Base-by-base conservation (phyloP, 2,113 vertebrate species). In the Physeter macrocephalus region DNA sequence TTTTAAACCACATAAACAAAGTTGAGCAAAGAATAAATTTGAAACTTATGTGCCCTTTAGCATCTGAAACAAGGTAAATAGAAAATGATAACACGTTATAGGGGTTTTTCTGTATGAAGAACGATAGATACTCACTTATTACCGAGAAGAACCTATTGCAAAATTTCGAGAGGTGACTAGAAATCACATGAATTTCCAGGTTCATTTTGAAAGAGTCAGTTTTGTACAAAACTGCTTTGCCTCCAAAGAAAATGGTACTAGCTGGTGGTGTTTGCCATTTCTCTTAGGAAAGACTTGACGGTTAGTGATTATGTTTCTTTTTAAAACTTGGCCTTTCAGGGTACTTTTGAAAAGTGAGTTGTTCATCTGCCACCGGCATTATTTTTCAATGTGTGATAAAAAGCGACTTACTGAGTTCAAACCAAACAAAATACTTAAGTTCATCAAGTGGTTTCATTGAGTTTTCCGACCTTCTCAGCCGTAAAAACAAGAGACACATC, bases 401-500 rank as follows among this genome's bases (percentile, higher is more conserved):
- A 98, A 97, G 96, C 92, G 97, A 94, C 89, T 74, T 90, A 96
- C 18, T 93, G 95, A 94, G 88, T 97, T 98, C 78, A 93, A 98
- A 98, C 61, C 93, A 96, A 97, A 86, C 87, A 98, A 95, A 97
- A 95, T 57, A 97, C 90, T 5, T 10, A 95, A 97, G 96, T 94
- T 97, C 96, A 94, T 96, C 97, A 98, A 98, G 96, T 97, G 98
- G 97, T 98, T 98, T 94, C 98, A 97, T 93, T 97, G 97, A 97
- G 87, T 97, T 88, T 96, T 98, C 96, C 94, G 97, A 98, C 95
- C 97, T 97, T 72, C 90, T 98, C 96, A 98, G 97, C 98, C 97
- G 96, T 98, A 97, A 98, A 98, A 98, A 98, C 91, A 97, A 98
- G 97, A 98, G 98, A 98, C 98, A 98, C 92, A 94, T 93, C 97